Evolutionary conservation across 2,888 invertebrate species (phyloP).

Genomic region (Orthosia gothica): DNA sequence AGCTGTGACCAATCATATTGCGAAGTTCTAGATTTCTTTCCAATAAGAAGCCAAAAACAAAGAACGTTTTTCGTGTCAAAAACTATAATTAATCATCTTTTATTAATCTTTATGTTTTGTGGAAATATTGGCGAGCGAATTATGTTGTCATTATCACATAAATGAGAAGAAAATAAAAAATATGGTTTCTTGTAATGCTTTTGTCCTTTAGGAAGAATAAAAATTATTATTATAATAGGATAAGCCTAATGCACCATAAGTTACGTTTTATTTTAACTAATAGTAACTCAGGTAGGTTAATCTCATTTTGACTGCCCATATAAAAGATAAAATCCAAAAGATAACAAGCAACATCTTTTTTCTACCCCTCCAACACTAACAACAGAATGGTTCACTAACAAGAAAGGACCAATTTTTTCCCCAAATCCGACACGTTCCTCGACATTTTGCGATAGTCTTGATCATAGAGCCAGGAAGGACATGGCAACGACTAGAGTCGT

Average conservation of each 20-base stretch:
- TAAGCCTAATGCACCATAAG: too few relatives aligned
- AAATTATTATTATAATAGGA: too few relatives aligned
- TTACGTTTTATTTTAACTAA: too few relatives aligned
- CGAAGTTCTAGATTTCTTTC: neutral
- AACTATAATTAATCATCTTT: too few relatives aligned
- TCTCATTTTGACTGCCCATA: neutral
- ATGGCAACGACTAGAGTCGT: neutral
- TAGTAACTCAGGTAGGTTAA: too few relatives aligned
- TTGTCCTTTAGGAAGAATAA: too few relatives aligned
- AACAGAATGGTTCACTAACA: conserved; percentile 59
- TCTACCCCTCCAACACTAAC: conserved; percentile 49
- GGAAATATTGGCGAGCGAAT: too few relatives aligned
- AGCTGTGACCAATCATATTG: neutral
- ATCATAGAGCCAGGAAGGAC: conserved; percentile 4
- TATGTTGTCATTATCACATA: too few relatives aligned
- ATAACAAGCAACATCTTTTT: conserved; percentile 40
- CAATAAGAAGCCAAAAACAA: neutral
- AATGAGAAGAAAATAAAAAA: too few relatives aligned
- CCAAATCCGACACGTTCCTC: conserved; percentile 52
- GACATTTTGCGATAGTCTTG: conserved; percentile 59
- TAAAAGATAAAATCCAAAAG: conserved; percentile 38
- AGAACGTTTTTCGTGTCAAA: too few relatives aligned
- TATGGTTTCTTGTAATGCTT: too few relatives aligned
- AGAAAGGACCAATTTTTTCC: conserved; percentile 69
- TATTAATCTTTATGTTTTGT: too few relatives aligned